Percentiles rank a stretch among this genome's conserved stretches.
phyloP scores from a whole-genome alignment of 2,888 invertebrate species.

The Dascillus cervinus region DNA sequence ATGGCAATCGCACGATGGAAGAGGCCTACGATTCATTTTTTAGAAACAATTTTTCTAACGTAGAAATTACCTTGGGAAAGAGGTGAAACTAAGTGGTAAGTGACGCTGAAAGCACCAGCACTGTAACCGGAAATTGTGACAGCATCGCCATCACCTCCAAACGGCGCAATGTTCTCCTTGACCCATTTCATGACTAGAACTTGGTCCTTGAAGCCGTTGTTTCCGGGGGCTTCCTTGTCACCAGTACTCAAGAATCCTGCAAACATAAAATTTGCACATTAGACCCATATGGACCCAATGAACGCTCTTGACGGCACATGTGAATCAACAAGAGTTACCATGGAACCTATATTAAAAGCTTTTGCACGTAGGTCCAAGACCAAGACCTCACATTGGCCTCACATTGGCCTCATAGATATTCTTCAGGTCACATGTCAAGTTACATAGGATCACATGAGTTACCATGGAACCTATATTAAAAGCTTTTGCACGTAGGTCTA shows the following conservation, averaged over 20 bases:
- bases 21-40: constrained; percentile 41
- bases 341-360: too few relatives aligned
- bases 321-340: too few relatives aligned
- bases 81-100: constrained; percentile 48
- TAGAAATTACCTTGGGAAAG: constrained; percentile 28
- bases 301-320: too few relatives aligned
- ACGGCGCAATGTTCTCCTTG: constrained; percentile 50
- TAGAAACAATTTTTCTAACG: neutral
- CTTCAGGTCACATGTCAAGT: too few relatives aligned
- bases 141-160: too few relatives aligned
- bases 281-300: too few relatives aligned
- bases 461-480: too few relatives aligned
- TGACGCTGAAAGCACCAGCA: constrained; percentile 35
- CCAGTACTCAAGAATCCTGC: constrained; percentile 39
- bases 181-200: constrained; percentile 54
- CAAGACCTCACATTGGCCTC: too few relatives aligned
- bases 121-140: constrained; percentile 51
- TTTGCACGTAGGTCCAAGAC: too few relatives aligned
- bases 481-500: too few relatives aligned
- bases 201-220: constrained; percentile 57
- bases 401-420: too few relatives aligned
- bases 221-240: constrained; percentile 51
- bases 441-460: too few relatives aligned
- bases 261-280: neutral
- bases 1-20: constrained; percentile 58